Conservation (phyloP, 1,140 invertebrate genomes). For the Brachionus calyciflorus region DNA sequence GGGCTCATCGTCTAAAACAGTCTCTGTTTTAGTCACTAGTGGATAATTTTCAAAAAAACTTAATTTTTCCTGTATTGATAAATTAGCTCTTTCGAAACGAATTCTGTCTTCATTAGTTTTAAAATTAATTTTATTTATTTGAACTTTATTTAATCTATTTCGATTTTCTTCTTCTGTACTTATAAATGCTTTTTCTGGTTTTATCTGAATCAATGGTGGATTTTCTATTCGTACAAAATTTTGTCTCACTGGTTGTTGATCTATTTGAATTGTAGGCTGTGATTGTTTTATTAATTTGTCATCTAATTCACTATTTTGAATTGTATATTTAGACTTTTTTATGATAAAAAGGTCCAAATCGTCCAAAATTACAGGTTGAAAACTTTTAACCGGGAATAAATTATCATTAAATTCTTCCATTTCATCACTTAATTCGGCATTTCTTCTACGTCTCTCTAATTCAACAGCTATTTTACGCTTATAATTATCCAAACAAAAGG, state of each 20-base stretch:
- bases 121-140: neutral
- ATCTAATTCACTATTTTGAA: neutral
- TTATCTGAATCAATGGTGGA: neutral
- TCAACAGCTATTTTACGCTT: slow-evolving; percentile 46
- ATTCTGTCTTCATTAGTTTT: neutral
- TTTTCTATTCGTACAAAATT: neutral
- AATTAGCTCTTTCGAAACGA: slow-evolving; percentile 5
- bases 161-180: neutral
- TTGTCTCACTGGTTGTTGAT: neutral
- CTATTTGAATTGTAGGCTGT: neutral
- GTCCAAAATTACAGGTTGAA: slow-evolving; percentile 4
- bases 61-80: neutral
- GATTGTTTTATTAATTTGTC: neutral
- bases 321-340: neutral
- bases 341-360: slow-evolving; percentile 46
- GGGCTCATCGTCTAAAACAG: neutral
- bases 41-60: slow-evolving; percentile 42
- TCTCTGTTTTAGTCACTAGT: neutral
- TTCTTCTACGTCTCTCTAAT: slow-evolving; percentile 15
- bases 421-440: neutral
- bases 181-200: neutral
- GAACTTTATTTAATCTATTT: neutral
- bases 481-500: slow-evolving; percentile 37
- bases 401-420: neutral
- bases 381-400: neutral